Evolutionary conservation across 2,888 invertebrate species (phyloP), one percentile per base, ranked within the genome.

Genomic region (Melinopterus prodromus): DNA sequence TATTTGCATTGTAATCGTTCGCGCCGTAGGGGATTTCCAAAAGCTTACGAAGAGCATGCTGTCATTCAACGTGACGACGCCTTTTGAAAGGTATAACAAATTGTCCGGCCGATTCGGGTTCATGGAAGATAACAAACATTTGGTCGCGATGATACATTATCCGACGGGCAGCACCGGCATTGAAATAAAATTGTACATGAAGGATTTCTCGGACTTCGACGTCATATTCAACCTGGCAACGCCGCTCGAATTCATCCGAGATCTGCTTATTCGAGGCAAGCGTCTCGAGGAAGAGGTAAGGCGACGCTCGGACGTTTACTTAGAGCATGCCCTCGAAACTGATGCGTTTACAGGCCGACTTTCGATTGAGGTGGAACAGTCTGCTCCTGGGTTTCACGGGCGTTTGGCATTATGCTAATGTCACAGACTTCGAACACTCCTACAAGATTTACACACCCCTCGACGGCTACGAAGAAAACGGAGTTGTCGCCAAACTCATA

Each of bases 381-480:
- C 91, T 95, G 85, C 92, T 94, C 77, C 91, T 94, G 37, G 96
- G 96, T 7, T 95, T 96, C 87, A 93, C 93, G 0, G 96, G 96
- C 71, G 93, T 95, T 71, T 96, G 95, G 94, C 93, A 93, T 85
- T 95, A 92, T 88, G 90, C 91, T 88, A 91, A 92, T 76, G 87
- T 93, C 16, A 92, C 93, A 12, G 93, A 96, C 88, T 95, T 96
- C 82, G 94, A 95, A 82, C 96, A 96, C 87, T 92, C 94, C 0
- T 95, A 95, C 88, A 92, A 94, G 83, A 89, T 96, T 70, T 95
- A 93, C 86, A 95, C 96, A 0, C 96, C 96, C 0, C 88, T 96
- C n/a, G 92, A 93, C 84, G 94, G 94, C 5, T 94, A 95, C 83
- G 93, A 95, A 85, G 94, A 95, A 86, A 95, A 94, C 85, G 96